A percentile compares a stretch with the other conserved stretches of the same genome.
These are phyloP conservation scores for Crax fasciolata DNA, from an alignment of 2,797 vertebrate genomes.

Conservation along the genomic window DNA sequence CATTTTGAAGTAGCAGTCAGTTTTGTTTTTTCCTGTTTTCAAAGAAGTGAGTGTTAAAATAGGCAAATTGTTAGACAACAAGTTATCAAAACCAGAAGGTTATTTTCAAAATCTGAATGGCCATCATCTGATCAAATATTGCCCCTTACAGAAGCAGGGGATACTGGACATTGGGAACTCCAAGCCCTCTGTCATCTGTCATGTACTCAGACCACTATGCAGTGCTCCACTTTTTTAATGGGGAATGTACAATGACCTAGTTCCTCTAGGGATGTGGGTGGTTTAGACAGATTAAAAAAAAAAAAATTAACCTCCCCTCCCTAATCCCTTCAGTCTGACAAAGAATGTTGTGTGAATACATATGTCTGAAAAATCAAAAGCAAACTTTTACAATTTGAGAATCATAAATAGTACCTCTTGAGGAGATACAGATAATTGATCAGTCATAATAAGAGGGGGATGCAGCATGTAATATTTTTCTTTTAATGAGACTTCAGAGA, in stretches of 20 bases:
- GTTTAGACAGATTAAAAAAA: background rate
- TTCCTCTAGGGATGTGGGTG: background rate
- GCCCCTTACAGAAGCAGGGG: background rate
- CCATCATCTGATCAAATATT: background rate
- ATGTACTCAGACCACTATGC: background rate
- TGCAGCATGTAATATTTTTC: background rate
- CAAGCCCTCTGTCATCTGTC: background rate
- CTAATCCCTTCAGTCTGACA: background rate
- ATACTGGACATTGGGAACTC: background rate
- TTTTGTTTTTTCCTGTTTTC: background rate
- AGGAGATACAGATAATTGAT: conserved; percentile 34
- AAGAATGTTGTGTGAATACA: background rate
- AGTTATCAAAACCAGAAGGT: background rate
- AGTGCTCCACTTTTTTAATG: background rate
- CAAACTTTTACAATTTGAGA: conserved; percentile 6
- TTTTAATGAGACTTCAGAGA: conserved; percentile 52
- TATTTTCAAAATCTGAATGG: background rate
- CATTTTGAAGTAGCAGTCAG: background rate
- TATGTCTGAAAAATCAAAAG: background rate
- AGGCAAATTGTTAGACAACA: background rate
- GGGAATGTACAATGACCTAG: background rate
- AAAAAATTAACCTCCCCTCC: background rate
- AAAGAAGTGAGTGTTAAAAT: background rate
- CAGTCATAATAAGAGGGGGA: conserved; percentile 1
- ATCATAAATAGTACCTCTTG: conserved; percentile 19